Evolutionary conservation across 2,113 vertebrate species (phyloP).

Genomic region (Datnioides undecimradiatus): DNA sequence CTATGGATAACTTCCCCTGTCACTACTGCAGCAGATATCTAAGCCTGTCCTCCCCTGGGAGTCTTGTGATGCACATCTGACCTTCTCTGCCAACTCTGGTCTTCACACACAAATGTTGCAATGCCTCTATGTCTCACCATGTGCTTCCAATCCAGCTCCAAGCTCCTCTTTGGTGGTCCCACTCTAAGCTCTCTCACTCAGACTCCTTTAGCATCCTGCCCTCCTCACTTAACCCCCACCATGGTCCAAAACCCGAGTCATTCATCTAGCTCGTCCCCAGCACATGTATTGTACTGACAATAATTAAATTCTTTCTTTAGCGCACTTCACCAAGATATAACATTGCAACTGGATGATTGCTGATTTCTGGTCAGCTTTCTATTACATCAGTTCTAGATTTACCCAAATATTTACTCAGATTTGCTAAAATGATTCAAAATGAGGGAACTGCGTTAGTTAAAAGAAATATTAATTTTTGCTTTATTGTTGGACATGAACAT

Average conservation of each 20-base stretch:
- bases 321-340: not conserved
- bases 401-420: not conserved
- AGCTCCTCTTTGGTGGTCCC: slow-evolving; percentile 46
- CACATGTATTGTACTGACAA: not conserved
- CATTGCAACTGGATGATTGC: not conserved
- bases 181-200: not conserved
- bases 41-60: not conserved
- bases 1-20: not conserved
- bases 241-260: not conserved
- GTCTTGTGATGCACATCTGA: slow-evolving; percentile 21
- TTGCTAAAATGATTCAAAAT: not conserved
- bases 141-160: slow-evolving; percentile 60
- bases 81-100: slow-evolving; percentile 3
- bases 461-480: no score
- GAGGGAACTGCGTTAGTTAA: not conserved
- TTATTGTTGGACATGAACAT: no score
- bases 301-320: not conserved
- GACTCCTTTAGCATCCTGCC: slow-evolving; percentile 1
- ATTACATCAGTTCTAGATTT: not conserved
- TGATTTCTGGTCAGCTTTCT: no score
- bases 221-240: not conserved
- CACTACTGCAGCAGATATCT: slow-evolving; percentile 1
- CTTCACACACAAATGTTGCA: slow-evolving; percentile 43
- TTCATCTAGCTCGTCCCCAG: not conserved
- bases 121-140: slow-evolving; percentile 39